Evolutionary conservation across 1,140 invertebrate species (phyloP).

Genomic region (Drosophila suzukii): DNA sequence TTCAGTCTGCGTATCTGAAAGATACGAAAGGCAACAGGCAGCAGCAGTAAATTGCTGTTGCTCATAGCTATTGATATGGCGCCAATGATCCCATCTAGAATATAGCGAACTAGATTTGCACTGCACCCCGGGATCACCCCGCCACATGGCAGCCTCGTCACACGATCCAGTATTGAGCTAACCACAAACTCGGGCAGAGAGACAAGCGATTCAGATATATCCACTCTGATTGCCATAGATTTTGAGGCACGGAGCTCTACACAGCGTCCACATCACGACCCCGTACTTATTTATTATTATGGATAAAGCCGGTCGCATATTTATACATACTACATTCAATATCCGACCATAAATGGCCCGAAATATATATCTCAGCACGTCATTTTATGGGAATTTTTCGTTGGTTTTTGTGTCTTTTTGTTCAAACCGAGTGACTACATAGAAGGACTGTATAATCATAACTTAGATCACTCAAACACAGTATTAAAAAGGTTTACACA

Average conservation of each 20-base stretch:
- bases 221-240: slow-evolving; percentile 38
- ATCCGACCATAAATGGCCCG: slow-evolving; percentile 40
- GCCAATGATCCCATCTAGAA: slow-evolving; percentile 45
- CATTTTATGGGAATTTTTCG: slow-evolving; percentile 24
- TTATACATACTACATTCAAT: slow-evolving; percentile 38
- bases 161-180: slow-evolving; percentile 41
- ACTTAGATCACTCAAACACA: not conserved
- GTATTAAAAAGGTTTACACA: not conserved
- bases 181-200: slow-evolving; percentile 31
- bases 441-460: not conserved
- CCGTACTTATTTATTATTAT: slow-evolving; percentile 48
- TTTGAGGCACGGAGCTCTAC: slow-evolving; percentile 20
- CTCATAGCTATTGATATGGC: slow-evolving; percentile 44
- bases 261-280: slow-evolving; percentile 41
- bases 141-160: slow-evolving; percentile 28
- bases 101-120: slow-evolving; percentile 39
- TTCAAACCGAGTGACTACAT: not conserved
- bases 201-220: slow-evolving; percentile 22
- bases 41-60: slow-evolving; percentile 29
- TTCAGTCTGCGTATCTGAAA: slow-evolving; percentile 35
- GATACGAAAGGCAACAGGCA: slow-evolving; percentile 19
- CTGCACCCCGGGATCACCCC: slow-evolving; percentile 21
- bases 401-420: slow-evolving; percentile 5
- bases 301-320: slow-evolving; percentile 43
- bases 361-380: slow-evolving; percentile 35